Base-by-base conservation (phyloP, 2,113 vertebrate genomes). In the Albula glossodonta region DNA sequence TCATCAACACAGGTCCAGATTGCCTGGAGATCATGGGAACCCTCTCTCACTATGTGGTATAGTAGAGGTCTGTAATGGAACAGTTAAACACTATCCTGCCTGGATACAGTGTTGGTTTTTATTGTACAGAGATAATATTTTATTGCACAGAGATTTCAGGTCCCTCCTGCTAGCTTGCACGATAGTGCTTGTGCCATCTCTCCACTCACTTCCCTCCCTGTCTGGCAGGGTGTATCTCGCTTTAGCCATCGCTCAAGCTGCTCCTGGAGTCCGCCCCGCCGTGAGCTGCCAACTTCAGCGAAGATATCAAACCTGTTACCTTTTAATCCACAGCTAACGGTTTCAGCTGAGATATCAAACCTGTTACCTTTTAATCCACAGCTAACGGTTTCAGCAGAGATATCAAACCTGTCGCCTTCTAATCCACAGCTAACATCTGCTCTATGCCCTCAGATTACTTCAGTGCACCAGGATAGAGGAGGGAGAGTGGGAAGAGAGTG, bases 301-400 rank as follows among this genome's bases (percentile, higher is more conserved):
- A 57, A 22, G 53, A 83, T 51, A 83, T 87, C 82, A 87, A 84
- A 83, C 48, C 82, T 52, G 57, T 77, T 80, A 70, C 57, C 74
- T 66, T 80, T 83, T 80, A 87, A 87, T 84, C 86, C 86, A 79
- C 60, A 57, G 50, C 85, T 82, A 81, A 81, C 56, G 52, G 85
- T 79, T 51, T 70, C 63, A 77, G 66, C 63, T 56, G 57, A 22
- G 53, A 83, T 51, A 83, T 87, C 82, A 87, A 84, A 83, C 48
- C 82, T 52, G 57, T 77, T 80, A 70, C 57, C 74, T 66, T 80
- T 83, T 80, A 87, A 87, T 84, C 86, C 86, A 79, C 60, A 57
- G 50, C 85, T 82, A 81, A 81, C 56, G 52, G 85, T 79, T 51
- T 70, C 63, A 77, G 66, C 63, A 78, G 57, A 22, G 53, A 83